Evolutionary conservation across 2,113 vertebrate species (phyloP).

Genomic region (Vulpes ferrilata): DNA sequence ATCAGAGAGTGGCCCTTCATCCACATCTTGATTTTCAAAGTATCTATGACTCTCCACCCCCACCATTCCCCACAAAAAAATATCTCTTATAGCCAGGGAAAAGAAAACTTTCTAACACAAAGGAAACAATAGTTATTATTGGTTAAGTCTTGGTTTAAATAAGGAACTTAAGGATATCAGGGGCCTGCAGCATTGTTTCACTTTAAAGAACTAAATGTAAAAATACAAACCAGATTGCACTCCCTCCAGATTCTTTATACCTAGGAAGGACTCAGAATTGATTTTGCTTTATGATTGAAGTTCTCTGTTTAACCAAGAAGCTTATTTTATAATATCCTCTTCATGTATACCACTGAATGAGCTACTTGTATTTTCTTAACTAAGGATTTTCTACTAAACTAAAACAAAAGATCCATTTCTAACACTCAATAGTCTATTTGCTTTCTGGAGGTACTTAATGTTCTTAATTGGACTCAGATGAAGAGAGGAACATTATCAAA

Average conservation of each 20-base stretch:
- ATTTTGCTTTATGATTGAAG: background rate
- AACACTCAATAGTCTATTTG: background rate
- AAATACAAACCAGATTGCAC: background rate
- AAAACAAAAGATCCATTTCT: background rate
- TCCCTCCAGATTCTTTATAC: background rate
- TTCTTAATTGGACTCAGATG: background rate
- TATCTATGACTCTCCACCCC: background rate
- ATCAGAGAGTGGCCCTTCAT: background rate
- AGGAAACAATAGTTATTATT: background rate
- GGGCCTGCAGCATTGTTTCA: background rate
- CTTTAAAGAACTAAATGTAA: constrained; percentile 20
- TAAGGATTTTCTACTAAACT: background rate
- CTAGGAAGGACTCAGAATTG: background rate
- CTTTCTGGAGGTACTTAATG: background rate
- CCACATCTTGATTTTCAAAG: background rate
- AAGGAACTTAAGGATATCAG: background rate
- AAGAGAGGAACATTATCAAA: constrained; percentile 5
- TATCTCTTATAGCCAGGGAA: background rate
- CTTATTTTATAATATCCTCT: background rate
- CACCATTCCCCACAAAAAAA: background rate
- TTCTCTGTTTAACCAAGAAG: background rate
- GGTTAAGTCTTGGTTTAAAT: background rate
- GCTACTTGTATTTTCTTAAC: background rate
- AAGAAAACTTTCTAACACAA: background rate
- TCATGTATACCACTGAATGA: background rate